Evolutionary conservation across 92 coral and sea anemone species (phyloP), one percentile per base, ranked within the genome.

Genomic region (Phenganax subtilis): DNA sequence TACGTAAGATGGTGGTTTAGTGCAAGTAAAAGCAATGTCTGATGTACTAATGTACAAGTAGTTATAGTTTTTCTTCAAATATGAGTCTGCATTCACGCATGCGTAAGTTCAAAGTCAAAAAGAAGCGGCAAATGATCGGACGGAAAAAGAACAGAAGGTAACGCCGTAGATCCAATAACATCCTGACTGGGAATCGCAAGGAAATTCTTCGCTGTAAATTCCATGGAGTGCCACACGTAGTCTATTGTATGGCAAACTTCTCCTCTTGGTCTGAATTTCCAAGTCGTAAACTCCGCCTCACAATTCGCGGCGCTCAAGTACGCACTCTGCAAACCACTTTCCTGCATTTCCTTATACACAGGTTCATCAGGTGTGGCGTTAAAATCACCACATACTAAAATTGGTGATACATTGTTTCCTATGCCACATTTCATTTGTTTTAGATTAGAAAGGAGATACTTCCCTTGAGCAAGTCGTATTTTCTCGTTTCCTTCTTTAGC

Each of bases 211-310:
- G 90, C 93, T 62, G 57, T 72, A 28, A 96, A 82, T 65, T 86
- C 78, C 8, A 72, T 25, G 0, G 99, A 83, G 78, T 96, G 90
- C 97, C 97, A 96, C 6, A 96, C 86, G 63, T 92, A 96, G 69
- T 96, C 99, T 51, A 96, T 96, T 15, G 97, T 90, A 71, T 92
- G 99, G 67, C 89, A 81, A 0, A 96, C 99, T 86, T 96, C 97
- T 44, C 86, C 90, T 15, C 14, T 77, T 0, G 97, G 97, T 14
- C 99, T 83, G 71, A 87, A 69, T 78, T 96, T 96, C 91, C 93
- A 92, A 0, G 99, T 96, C 44, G 99, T 96, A 66, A 86, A 96
- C 29, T 79, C 76, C 16, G 97, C 91, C 67, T 96, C 93, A 28
- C 30, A 56, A 10, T 89, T 87, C 0, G 89, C 72, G 27, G 96